Evolutionary conservation across 2,888 invertebrate species (phyloP).

Genomic region (Xanthorhoe designata): DNA sequence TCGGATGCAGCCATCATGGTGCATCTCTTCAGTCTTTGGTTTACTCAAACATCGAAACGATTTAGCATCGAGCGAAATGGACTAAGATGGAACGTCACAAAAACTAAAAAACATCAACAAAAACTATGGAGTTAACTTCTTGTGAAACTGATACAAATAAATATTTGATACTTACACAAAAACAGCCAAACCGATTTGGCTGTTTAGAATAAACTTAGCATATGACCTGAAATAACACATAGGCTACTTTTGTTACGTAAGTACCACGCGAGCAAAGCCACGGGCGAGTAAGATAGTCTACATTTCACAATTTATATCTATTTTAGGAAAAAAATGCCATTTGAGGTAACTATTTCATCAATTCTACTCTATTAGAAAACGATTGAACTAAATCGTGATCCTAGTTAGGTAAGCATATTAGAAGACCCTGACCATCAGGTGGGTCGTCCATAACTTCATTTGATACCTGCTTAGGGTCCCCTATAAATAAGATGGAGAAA

Average conservation of each 20-base stretch:
- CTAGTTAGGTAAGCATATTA: slow-evolving; percentile 18
- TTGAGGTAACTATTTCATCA: too few relatives aligned
- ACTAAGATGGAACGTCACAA: background rate
- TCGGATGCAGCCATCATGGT: background rate
- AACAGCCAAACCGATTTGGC: too few relatives aligned
- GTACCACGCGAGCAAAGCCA: too few relatives aligned
- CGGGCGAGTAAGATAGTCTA: too few relatives aligned
- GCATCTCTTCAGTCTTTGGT: background rate
- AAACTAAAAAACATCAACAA: background rate
- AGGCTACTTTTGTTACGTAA: too few relatives aligned
- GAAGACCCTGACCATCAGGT: slow-evolving; percentile 25
- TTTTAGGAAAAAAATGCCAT: too few relatives aligned
- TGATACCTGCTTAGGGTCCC: slow-evolving; percentile 27
- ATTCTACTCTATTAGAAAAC: background rate
- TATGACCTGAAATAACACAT: too few relatives aligned
- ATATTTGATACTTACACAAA: too few relatives aligned
- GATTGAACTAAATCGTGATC: slow-evolving; percentile 7
- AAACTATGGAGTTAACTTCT: background rate
- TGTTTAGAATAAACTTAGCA: too few relatives aligned
- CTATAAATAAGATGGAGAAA: slow-evolving; percentile 29
- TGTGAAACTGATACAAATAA: background rate
- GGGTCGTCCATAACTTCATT: slow-evolving; percentile 31
- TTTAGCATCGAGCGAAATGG: background rate
- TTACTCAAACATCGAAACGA: background rate
- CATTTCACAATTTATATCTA: too few relatives aligned